A percentile compares a stretch with the other conserved stretches of the same genome.
Conservation (phyloP, 2,113 vertebrate genomes). For the Forbesichthys papilliferus region DNA sequence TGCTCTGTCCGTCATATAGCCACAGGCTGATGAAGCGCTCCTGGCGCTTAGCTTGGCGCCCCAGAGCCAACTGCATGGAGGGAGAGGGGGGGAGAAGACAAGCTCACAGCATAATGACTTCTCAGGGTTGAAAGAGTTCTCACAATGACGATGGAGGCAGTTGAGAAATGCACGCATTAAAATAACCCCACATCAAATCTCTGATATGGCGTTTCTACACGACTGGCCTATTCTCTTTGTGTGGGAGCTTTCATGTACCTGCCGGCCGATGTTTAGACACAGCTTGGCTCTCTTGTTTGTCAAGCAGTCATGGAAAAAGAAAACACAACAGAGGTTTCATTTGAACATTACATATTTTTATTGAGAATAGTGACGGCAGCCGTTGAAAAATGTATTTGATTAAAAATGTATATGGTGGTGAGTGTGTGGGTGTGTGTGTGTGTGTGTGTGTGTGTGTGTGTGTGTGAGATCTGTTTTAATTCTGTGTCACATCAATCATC, state of each 20-base stretch:
- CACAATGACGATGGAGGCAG: slow-evolving; percentile 53
- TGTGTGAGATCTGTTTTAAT: slow-evolving; percentile 78
- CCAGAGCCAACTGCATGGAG: slow-evolving; percentile 47
- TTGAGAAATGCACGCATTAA: slow-evolving; percentile 75
- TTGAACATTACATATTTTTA: slow-evolving; percentile 75
- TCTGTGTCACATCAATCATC: slow-evolving; percentile 72
- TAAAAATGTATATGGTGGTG: slow-evolving; percentile 74
- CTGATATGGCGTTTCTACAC: slow-evolving; percentile 60
- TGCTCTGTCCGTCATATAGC: slow-evolving; percentile 47
- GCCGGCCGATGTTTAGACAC: slow-evolving; percentile 41
- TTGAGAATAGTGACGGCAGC: slow-evolving; percentile 67
- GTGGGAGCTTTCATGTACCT: slow-evolving; percentile 53
- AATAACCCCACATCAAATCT: slow-evolving; percentile 65
- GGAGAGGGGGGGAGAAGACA: slow-evolving; percentile 33
- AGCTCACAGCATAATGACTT: slow-evolving; percentile 65
- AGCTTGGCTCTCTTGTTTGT: slow-evolving; percentile 57
- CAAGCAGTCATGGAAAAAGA: slow-evolving; percentile 42
- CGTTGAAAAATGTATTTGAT: slow-evolving; percentile 79
- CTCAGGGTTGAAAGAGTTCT: slow-evolving; percentile 62
- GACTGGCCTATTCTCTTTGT: slow-evolving; percentile 61
- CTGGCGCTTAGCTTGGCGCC: slow-evolving; percentile 57
- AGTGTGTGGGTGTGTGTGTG: slow-evolving; percentile 61
- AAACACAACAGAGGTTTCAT: slow-evolving; percentile 67
- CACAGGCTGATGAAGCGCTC: slow-evolving; percentile 71
- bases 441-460: slow-evolving; percentile 68